phyloP scores from a whole-genome alignment of 92 coral and sea anemone genomes.

The Virgularia gustaviana region DNA sequence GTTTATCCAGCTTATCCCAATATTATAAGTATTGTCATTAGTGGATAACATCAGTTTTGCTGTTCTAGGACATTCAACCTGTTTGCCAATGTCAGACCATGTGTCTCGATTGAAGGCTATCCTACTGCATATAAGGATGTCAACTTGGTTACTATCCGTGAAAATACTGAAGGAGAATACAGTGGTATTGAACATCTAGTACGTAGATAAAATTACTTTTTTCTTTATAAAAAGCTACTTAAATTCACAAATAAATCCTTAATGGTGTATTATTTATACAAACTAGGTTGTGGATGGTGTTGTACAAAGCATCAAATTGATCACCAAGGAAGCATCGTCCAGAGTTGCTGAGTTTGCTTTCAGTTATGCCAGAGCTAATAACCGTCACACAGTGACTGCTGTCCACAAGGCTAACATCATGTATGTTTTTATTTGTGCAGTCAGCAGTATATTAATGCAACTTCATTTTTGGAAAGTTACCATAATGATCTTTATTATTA shows the following conservation, averaged over 20 bases:
- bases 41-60: no score
- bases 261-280: not conserved
- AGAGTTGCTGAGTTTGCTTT: constrained; percentile 99
- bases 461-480: not conserved
- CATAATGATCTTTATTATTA: no score
- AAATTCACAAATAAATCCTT: not conserved
- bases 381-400: constrained; percentile 78
- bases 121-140: constrained; percentile 89
- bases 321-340: constrained; percentile 94
- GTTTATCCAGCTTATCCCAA: not conserved
- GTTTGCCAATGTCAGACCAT: constrained; percentile 98
- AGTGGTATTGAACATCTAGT: constrained; percentile 98
- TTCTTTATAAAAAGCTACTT: not conserved
- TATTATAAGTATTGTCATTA: not conserved
- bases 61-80: constrained; percentile 68
- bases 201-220: constrained; percentile 15
- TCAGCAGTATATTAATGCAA: not conserved
- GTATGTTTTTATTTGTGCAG: constrained; percentile 44
- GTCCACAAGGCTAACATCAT: constrained; percentile 99
- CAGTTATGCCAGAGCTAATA: constrained; percentile 87
- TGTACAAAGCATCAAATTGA: constrained; percentile 93
- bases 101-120: constrained; percentile 91
- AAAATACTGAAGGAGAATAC: constrained; percentile 98
- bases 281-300: constrained; percentile 99
- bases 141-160: constrained; percentile 86